A percentile compares a stretch with the other conserved stretches of the same genome.
Evolutionary conservation across 2,797 vertebrate species (phyloP).

Genomic region (Macropodus opercularis): DNA sequence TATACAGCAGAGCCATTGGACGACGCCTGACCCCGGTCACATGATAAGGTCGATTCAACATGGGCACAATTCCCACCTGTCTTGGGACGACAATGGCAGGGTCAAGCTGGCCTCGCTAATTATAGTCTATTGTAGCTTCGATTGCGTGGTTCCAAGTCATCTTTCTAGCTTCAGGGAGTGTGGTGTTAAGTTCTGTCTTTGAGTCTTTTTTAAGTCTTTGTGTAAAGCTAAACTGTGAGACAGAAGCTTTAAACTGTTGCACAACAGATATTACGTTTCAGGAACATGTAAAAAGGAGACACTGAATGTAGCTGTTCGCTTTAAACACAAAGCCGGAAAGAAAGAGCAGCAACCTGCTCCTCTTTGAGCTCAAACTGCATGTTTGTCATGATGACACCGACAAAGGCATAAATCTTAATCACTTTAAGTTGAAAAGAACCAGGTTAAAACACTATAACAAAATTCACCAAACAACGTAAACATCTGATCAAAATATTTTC

Average conservation of each 20-base stretch:
- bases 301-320: constrained; percentile 14
- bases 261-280: constrained; percentile 83
- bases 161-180: constrained; percentile 63
- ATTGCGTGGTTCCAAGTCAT: constrained; percentile 76
- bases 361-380: constrained; percentile 25
- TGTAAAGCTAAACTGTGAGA: constrained; percentile 74
- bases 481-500: too few relatives aligned
- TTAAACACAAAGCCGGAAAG: constrained; percentile 36
- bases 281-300: constrained; percentile 60
- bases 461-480: too few relatives aligned
- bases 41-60: constrained; percentile 82
- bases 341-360: background rate
- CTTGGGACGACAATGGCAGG: constrained; percentile 80
- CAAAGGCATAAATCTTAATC: constrained; percentile 34
- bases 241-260: constrained; percentile 73
- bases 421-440: constrained; percentile 14
- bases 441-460: too few relatives aligned
- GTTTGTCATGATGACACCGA: constrained; percentile 22
- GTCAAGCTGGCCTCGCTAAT: constrained; percentile 79
- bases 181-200: constrained; percentile 78
- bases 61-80: constrained; percentile 84
- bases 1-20: constrained; percentile 75
- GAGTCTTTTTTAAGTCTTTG: too few relatives aligned
- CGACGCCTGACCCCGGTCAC: constrained; percentile 84
- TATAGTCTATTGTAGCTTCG: constrained; percentile 78